phyloP scores from a whole-genome alignment of 2,888 invertebrate genomes.

The Lasioglossum marginatum region DNA sequence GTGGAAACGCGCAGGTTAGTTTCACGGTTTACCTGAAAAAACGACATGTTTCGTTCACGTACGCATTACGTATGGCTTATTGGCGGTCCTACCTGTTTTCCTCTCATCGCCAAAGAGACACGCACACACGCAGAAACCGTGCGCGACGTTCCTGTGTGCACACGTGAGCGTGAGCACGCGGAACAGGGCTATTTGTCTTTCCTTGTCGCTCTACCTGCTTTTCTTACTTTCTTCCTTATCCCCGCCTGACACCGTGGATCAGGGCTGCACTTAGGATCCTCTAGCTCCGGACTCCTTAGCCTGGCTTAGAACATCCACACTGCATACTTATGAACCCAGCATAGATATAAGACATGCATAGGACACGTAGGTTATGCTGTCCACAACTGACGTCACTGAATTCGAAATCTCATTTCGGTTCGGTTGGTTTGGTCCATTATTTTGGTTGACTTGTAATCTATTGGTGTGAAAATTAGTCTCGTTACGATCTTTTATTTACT shows the following conservation, averaged over 20 bases:
- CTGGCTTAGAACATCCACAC: neutral
- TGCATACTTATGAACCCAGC: too few relatives aligned
- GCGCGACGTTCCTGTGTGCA: constrained; percentile 30
- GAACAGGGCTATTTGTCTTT: constrained; percentile 29
- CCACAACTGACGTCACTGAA: too few relatives aligned
- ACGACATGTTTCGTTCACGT: constrained; percentile 40
- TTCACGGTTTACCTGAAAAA: constrained; percentile 41
- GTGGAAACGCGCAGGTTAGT: constrained; percentile 27
- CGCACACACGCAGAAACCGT: constrained; percentile 25
- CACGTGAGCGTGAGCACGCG: constrained; percentile 22
- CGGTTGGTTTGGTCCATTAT: too few relatives aligned
- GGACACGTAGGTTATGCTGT: too few relatives aligned
- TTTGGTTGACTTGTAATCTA: neutral
- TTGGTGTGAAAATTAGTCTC: neutral
- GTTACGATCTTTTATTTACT: neutral
- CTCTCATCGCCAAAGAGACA: constrained; percentile 46
- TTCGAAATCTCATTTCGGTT: too few relatives aligned
- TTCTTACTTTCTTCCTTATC: constrained; percentile 54
- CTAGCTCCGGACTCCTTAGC: neutral
- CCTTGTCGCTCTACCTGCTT: constrained; percentile 50
- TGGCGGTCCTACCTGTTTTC: constrained; percentile 64
- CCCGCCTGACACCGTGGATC: constrained; percentile 45
- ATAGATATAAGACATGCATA: too few relatives aligned
- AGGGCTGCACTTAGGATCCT: constrained; percentile 59
- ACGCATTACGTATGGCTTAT: constrained; percentile 53